These are phyloP conservation scores for Petrocephalus schoutedeni DNA, from an alignment of 2,797 vertebrate species.

Conservation along the genomic window DNA sequence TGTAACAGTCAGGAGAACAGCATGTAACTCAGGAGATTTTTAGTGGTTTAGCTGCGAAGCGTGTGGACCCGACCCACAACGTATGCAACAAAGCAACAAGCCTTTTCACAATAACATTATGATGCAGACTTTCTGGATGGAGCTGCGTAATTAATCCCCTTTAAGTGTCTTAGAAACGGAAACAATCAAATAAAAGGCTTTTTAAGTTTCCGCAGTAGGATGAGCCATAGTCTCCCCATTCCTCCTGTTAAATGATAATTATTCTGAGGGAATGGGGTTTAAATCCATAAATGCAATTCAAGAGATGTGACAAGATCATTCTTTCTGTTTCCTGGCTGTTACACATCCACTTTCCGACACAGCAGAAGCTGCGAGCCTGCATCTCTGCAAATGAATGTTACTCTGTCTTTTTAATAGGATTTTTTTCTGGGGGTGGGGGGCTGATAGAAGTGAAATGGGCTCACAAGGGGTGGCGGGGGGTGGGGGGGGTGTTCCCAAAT, in stretches of 20 bases:
- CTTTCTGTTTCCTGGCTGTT: slow-evolving; percentile 48
- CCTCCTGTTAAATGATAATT: slow-evolving; percentile 31
- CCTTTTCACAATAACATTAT: slow-evolving; percentile 27
- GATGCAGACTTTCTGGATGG: slow-evolving; percentile 33
- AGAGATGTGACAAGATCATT: slow-evolving; percentile 4
- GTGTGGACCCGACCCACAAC: slow-evolving; percentile 28
- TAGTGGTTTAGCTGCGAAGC: slow-evolving; percentile 1
- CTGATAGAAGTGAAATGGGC: neutral
- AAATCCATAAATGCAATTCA: slow-evolving; percentile 22
- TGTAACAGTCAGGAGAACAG: slow-evolving; percentile 64
- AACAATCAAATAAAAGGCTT: slow-evolving; percentile 50
- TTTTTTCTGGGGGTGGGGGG: slow-evolving; percentile 8
- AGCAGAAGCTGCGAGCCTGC: slow-evolving; percentile 44
- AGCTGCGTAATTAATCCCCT: slow-evolving; percentile 28
- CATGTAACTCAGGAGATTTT: slow-evolving; percentile 60
- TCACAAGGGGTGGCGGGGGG: neutral
- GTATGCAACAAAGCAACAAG: slow-evolving; percentile 33
- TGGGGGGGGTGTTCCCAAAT: slow-evolving; percentile 36
- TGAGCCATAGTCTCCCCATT: slow-evolving; percentile 12
- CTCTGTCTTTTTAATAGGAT: slow-evolving; percentile 37
- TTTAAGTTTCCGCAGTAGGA: neutral
- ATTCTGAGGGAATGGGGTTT: neutral
- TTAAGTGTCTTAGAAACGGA: slow-evolving; percentile 45
- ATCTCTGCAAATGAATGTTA: slow-evolving; percentile 56
- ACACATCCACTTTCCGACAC: slow-evolving; percentile 48